These are phyloP conservation scores for Archilochus colubris DNA, from an alignment of 2,113 vertebrate genomes.

Conservation along the genomic window DNA sequence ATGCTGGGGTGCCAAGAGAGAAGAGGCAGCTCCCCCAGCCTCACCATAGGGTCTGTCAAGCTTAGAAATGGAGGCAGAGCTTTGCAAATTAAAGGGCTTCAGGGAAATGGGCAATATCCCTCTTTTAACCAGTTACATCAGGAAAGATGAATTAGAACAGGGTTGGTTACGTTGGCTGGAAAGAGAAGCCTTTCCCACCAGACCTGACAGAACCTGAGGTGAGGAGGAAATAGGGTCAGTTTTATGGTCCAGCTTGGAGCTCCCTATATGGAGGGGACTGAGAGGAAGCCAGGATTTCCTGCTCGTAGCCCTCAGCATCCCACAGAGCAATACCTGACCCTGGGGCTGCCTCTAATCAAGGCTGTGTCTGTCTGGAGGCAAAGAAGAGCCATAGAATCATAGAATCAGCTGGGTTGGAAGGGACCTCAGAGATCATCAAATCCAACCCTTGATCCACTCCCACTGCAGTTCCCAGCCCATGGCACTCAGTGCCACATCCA, in stretches of 20 bases:
- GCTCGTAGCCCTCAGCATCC: neutral
- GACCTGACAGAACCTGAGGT: rapidly evolving
- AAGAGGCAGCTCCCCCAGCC: neutral
- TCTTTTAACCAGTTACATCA: neutral
- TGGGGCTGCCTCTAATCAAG: neutral
- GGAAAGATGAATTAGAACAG: neutral
- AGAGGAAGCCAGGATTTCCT: neutral
- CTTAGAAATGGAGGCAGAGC: conserved; percentile 42
- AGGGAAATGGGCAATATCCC: neutral
- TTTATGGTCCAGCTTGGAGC: neutral
- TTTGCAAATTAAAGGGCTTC: neutral
- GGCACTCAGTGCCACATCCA: no score
- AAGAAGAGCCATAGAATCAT: neutral
- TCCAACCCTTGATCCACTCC: no score
- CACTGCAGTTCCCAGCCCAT: no score
- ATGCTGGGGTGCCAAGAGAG: neutral
- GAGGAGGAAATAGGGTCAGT: conserved; percentile 1
- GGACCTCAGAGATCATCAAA: no score
- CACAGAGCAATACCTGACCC: neutral
- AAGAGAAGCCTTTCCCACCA: neutral
- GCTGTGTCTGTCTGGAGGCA: rapidly evolving
- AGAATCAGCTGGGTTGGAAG: no score
- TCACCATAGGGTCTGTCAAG: neutral
- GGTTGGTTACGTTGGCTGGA: conserved; percentile 13
- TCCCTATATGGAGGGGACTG: neutral